phyloP scores from a whole-genome alignment of 2,888 invertebrate species.

The Drosophila pseudotalamancana region DNA sequence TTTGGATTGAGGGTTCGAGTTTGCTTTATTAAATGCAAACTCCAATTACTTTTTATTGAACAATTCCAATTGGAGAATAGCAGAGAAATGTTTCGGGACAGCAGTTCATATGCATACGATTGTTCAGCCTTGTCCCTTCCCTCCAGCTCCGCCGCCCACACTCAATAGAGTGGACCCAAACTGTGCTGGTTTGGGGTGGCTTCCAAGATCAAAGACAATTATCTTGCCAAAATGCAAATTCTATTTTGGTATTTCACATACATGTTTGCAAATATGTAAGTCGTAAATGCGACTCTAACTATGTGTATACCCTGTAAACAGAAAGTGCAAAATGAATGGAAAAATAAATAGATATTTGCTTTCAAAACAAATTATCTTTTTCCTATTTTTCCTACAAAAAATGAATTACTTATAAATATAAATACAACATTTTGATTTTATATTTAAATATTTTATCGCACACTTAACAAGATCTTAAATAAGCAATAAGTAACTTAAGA shows the following conservation, averaged over 20 bases:
- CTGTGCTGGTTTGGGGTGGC: background rate
- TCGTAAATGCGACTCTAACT: too few relatives aligned
- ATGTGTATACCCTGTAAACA: slow-evolving; percentile 6
- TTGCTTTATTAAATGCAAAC: slow-evolving; percentile 74
- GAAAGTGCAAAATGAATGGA: too few relatives aligned
- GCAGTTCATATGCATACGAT: slow-evolving; percentile 1
- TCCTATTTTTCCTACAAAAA: too few relatives aligned
- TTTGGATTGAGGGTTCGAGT: slow-evolving; percentile 16
- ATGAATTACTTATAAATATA: too few relatives aligned
- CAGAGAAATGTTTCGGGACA: slow-evolving; percentile 10
- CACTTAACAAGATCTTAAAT: too few relatives aligned
- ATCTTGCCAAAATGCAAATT: slow-evolving; percentile 12
- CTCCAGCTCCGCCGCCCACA: background rate
- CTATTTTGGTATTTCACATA: background rate
- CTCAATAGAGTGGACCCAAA: background rate
- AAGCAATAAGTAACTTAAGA: too few relatives aligned
- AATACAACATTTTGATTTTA: too few relatives aligned
- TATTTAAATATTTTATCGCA: too few relatives aligned
- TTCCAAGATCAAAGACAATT: background rate
- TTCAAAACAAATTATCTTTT: too few relatives aligned
- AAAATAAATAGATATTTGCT: too few relatives aligned
- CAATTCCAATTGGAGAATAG: slow-evolving; percentile 34
- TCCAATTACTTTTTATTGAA: slow-evolving; percentile 77
- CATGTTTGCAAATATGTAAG: background rate
- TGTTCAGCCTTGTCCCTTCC: background rate